Evolutionary conservation across 2,113 vertebrate species (phyloP).

Genomic region (Sturnira hondurensis): DNA sequence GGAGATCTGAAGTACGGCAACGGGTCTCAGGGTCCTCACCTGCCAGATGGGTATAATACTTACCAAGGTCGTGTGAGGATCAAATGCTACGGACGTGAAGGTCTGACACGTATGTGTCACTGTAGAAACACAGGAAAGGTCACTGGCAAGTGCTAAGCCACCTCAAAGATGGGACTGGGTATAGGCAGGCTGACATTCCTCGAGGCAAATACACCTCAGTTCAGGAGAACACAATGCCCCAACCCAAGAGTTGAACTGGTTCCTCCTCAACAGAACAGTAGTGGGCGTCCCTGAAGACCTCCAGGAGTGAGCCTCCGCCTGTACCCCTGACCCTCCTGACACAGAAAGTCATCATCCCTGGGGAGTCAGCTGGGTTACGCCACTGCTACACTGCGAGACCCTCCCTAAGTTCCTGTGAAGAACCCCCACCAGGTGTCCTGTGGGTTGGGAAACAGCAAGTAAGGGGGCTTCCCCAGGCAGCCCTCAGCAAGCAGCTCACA

Average conservation of each 20-base stretch:
- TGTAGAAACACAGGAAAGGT: neutral
- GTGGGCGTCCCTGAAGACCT: neutral
- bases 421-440: neutral
- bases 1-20: neutral
- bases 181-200: neutral
- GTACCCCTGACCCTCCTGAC: neutral
- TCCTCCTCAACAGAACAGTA: neutral
- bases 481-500: neutral
- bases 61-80: neutral
- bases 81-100: neutral
- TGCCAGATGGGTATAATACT: neutral
- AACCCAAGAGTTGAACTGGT: neutral
- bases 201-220: neutral
- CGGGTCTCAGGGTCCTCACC: neutral
- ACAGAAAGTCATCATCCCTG: neutral
- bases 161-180: neutral
- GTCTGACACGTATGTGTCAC: neutral
- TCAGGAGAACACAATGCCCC: neutral
- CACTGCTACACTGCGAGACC: neutral
- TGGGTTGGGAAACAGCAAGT: neutral
- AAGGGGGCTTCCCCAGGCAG: neutral
- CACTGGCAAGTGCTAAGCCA: neutral
- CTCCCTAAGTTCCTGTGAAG: neutral
- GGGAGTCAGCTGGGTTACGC: neutral
- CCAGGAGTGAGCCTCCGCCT: neutral